Evolutionary conservation across 2,797 vertebrate species (phyloP), one percentile per base, ranked within the genome.

Genomic region (Cyprinodon diabolis): DNA sequence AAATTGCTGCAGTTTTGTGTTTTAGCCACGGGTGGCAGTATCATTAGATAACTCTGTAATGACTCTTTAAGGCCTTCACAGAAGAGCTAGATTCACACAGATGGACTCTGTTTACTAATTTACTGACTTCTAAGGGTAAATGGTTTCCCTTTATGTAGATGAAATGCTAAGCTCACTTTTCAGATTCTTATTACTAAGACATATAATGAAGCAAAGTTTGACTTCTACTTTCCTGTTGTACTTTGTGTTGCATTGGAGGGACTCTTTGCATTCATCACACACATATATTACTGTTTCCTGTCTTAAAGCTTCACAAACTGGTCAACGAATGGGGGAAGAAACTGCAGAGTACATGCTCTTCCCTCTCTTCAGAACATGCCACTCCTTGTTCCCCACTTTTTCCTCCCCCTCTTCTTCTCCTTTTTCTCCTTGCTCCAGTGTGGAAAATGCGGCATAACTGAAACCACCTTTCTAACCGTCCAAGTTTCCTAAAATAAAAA

Each of bases 361-460:
- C 66, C 75, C 77, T 40, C 72, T 70, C 79, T 51, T 19, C 66
- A 70, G 84, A 78, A 75, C 81, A 80, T 84, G 83, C 87, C 85
- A 86, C 90, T 86, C 87, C 87, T 80, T 89, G 78, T 87, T 89
- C 77, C 74, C 68, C 37, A 14, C 70, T 66, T 71, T 47, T 71
- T 21, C 62, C 68, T 45, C 75, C 62, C 66, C 68, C 66, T 6
- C 35, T 71, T 54, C 52, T 13, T 67, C 81, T 63, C 75, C 70
- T 70, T 54, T 40, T 47, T 63, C 65, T 54, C 49, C 67, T 87
- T 82, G 83, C 79, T 84, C 86, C 87, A 82, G 84, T 93, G 86
- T 94, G 94, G 94, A 95, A 95, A 95, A 95, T 91, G 88, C 75
- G 89, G 88, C 94, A 93, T 94, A 93, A 94, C 88, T n/a, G 78